Percentiles rank a stretch among this genome's conserved stretches.
Conservation (phyloP, 2,113 vertebrate species). For the Pycnonotus jocosus region DNA sequence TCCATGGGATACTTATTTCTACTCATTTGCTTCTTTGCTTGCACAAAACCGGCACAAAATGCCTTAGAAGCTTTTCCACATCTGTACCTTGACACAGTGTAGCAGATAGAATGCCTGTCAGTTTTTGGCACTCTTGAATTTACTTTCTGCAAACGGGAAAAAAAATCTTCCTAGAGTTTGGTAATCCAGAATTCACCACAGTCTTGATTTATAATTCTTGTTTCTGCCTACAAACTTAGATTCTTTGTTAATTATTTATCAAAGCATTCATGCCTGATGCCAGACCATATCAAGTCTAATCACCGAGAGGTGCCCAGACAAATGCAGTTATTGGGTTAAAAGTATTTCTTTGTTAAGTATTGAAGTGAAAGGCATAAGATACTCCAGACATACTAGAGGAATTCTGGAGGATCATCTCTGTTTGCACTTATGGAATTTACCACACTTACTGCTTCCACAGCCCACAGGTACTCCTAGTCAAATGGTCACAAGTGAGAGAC, state of each 20-base stretch:
- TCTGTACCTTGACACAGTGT: background rate
- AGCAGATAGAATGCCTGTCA: background rate
- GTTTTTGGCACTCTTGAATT: background rate
- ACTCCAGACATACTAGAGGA: background rate
- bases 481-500: background rate
- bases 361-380: background rate
- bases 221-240: background rate
- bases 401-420: background rate
- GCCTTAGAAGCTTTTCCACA: background rate
- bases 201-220: background rate
- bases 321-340: background rate
- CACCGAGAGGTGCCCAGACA: background rate
- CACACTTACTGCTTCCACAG: background rate
- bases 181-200: background rate
- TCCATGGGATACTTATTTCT: background rate
- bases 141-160: background rate
- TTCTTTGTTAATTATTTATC: background rate
- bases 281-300: background rate
- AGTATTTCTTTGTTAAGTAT: background rate
- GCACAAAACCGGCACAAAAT: background rate
- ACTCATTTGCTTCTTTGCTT: background rate
- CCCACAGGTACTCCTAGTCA: background rate
- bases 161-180: background rate
- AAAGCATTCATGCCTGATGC: background rate
- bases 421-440: background rate